Conservation (phyloP, 92 coral and sea anemone species). For the Palythoa heliodiscus region DNA sequence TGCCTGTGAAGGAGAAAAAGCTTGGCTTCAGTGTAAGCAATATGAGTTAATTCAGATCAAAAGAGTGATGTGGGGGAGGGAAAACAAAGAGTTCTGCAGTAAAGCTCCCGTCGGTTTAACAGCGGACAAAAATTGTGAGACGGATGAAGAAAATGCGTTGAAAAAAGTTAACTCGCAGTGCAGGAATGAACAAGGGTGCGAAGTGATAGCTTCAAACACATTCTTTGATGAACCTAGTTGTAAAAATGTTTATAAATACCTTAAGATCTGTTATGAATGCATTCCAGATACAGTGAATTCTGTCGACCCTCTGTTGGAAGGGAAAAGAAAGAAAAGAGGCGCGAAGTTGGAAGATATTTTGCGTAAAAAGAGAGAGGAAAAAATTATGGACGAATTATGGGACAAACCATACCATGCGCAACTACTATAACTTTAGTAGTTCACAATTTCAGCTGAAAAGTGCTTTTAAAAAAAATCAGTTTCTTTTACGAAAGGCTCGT, state of each 20-base stretch:
- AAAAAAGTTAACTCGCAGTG: conserved; percentile 90
- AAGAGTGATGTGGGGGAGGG: conserved; percentile 98
- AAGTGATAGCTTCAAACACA: conserved; percentile 93
- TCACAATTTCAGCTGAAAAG: background rate
- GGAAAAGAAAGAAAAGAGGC: conserved; percentile 86
- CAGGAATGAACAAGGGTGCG: conserved; percentile 92
- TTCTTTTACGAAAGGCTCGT: no score
- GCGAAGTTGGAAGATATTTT: conserved; percentile 71
- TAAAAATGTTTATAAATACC: conserved; percentile 87
- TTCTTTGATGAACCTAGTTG: conserved; percentile 97
- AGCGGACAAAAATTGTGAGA: conserved; percentile 81
- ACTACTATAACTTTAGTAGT: conserved; percentile 29
- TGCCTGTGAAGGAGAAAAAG: conserved; percentile 95
- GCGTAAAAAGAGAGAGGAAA: conserved; percentile 70
- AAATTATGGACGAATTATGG: conserved; percentile 73
- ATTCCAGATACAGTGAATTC: conserved; percentile 83
- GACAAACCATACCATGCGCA: conserved; percentile 59
- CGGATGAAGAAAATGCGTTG: conserved; percentile 84
- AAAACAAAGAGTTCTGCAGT: conserved; percentile 88
- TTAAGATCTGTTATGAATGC: conserved; percentile 97
- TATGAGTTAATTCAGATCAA: conserved; percentile 85
- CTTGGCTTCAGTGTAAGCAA: conserved; percentile 95
- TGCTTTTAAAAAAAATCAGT: no score
- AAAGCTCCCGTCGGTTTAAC: conserved; percentile 86
- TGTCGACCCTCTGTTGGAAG: conserved; percentile 73